phyloP scores from a whole-genome alignment of 2,113 vertebrate genomes.

The Phrynosoma platyrhinos region DNA sequence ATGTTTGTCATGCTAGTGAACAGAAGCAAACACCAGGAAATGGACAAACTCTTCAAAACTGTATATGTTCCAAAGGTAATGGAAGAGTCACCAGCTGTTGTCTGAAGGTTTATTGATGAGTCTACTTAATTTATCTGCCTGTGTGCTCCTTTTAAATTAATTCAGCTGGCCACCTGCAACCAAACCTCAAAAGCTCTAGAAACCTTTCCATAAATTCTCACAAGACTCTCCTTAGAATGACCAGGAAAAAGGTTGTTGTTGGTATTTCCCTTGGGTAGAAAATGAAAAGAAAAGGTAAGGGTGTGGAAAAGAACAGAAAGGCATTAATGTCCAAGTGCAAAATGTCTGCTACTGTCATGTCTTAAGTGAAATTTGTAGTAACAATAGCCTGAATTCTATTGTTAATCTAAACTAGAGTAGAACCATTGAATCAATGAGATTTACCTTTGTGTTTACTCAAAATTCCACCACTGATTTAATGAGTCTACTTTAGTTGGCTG shows the following conservation, averaged over 20 bases:
- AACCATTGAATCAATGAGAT: no score
- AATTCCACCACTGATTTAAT: no score
- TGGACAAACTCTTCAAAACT: background rate
- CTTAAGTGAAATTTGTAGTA: background rate
- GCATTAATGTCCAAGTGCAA: background rate
- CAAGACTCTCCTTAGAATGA: background rate
- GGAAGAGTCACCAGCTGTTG: constrained; percentile 9
- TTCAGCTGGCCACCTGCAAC: constrained; percentile 21
- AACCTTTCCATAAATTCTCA: constrained; percentile 4
- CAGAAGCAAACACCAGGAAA: background rate
- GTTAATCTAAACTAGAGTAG: background rate
- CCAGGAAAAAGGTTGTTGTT: background rate
- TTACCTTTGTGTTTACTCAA: no score
- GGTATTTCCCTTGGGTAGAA: background rate
- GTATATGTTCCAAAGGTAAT: background rate
- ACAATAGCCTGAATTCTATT: no score
- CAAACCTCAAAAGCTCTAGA: constrained; percentile 6
- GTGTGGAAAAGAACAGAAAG: background rate
- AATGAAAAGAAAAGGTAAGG: background rate
- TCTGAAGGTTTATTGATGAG: background rate
- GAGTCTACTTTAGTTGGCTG: no score
- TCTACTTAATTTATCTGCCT: constrained; percentile 11
- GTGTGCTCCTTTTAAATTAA: background rate
- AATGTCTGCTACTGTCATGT: background rate
- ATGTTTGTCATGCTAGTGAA: background rate